Evolutionary conservation across 23 tunicate species (phyloP).

Genomic region (Oikopleura albicans): DNA sequence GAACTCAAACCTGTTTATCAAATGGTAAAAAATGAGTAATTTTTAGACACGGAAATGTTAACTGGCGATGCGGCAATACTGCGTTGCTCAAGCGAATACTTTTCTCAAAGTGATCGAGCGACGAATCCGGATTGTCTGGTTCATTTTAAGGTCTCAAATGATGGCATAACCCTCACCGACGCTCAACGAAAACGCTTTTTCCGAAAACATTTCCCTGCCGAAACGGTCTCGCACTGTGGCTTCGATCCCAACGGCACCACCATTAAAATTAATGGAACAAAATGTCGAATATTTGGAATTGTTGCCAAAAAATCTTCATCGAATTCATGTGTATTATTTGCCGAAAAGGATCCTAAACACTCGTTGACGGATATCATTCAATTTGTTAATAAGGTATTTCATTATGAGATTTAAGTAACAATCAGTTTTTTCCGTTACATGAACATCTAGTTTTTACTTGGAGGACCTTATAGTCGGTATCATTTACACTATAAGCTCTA

Average conservation of each 20-base stretch:
- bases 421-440: no score
- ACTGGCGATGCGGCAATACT: not conserved
- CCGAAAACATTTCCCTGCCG: constrained; percentile 14
- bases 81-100: not conserved
- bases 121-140: not conserved
- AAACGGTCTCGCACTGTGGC: not conserved
- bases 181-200: not conserved
- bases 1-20: no score
- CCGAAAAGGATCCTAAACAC: not conserved
- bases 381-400: not conserved
- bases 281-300: not conserved
- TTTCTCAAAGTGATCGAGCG: not conserved
- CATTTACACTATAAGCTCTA: not conserved
- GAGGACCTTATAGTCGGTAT: no score
- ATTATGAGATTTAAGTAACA: no score
- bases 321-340: not conserved
- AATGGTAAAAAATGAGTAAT: no score
- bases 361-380: not conserved
- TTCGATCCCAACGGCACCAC: not conserved
- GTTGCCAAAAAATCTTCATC: not conserved
- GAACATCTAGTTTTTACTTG: no score
- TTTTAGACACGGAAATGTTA: constrained; percentile 4
- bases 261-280: not conserved
- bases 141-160: not conserved
- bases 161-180: not conserved